Percentiles rank a stretch among this genome's conserved stretches.
These are phyloP conservation scores for Tachina fera DNA, from an alignment of 2,888 invertebrate species.

Conservation along the genomic window DNA sequence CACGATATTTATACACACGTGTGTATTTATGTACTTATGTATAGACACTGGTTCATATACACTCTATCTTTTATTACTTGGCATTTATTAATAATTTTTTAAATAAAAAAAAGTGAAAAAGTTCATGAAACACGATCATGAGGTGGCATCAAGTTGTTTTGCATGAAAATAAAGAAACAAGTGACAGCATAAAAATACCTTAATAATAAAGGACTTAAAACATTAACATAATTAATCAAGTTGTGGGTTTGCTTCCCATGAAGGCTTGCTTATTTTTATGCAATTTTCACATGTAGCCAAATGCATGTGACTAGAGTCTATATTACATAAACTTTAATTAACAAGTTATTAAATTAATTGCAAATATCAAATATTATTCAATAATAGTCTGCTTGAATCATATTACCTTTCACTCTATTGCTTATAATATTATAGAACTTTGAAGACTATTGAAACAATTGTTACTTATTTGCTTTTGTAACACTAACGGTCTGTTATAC, in stretches of 20 bases:
- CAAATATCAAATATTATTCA: slow-evolving; percentile 1
- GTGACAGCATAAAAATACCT: slow-evolving; percentile 27
- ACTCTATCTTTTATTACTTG: slow-evolving; percentile 1
- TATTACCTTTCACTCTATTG: neutral
- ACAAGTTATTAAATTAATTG: neutral
- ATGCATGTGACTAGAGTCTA: slow-evolving; percentile 7
- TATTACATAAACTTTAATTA: slow-evolving; percentile 9
- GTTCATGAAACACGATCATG: slow-evolving; percentile 62
- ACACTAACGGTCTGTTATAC: too few relatives aligned
- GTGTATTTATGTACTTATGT: neutral
- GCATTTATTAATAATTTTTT: slow-evolving; percentile 41
- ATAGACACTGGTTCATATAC: slow-evolving; percentile 18
- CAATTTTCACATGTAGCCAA: neutral
- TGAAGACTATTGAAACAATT: too few relatives aligned
- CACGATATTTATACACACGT: slow-evolving; percentile 10
- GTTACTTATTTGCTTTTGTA: too few relatives aligned
- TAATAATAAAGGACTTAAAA: slow-evolving; percentile 47
- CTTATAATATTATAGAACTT: too few relatives aligned
- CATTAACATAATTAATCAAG: neutral
- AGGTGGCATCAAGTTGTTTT: slow-evolving; percentile 1
- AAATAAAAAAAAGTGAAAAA: slow-evolving; percentile 22
- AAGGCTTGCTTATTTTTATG: neutral
- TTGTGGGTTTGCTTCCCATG: slow-evolving; percentile 14
- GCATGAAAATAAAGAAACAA: slow-evolving; percentile 6
- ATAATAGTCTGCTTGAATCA: neutral